Evolutionary conservation across 92 coral and sea anemone species (phyloP).

Genomic region (Hydrozoanthus gracilis): DNA sequence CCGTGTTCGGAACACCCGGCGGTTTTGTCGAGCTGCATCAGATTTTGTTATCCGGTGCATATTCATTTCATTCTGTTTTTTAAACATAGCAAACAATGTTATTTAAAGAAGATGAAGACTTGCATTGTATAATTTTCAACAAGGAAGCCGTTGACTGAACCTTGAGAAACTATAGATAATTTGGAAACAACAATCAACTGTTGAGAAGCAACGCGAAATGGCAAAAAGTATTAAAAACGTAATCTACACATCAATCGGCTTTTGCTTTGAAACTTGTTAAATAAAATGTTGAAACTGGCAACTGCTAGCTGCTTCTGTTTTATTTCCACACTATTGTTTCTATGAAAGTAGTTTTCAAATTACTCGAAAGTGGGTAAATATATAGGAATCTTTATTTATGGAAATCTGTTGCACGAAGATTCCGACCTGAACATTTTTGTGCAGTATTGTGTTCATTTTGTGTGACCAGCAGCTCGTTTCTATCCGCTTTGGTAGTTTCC

Average conservation of each 20-base stretch:
- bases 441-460: too few relatives aligned
- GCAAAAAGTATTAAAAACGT: not conserved
- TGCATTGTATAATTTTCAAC: slow-evolving; percentile 11
- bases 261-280: not conserved
- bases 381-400: slow-evolving; percentile 16
- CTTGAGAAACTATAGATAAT: slow-evolving; percentile 4
- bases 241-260: slow-evolving; percentile 1
- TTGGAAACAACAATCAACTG: slow-evolving; percentile 14
- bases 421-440: slow-evolving; percentile 36
- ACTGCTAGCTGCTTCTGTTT: slow-evolving; percentile 22
- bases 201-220: slow-evolving; percentile 22
- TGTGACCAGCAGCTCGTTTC: too few relatives aligned
- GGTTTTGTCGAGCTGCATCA: slow-evolving; percentile 6
- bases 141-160: slow-evolving; percentile 9
- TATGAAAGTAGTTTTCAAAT: slow-evolving; percentile 9
- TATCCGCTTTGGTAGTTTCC: too few relatives aligned
- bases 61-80: slow-evolving; percentile 1
- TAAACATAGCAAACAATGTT: not conserved
- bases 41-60: slow-evolving; percentile 10
- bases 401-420: slow-evolving; percentile 31
- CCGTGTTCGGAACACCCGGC: slow-evolving; percentile 19
- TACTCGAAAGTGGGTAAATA: not conserved
- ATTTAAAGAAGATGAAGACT: slow-evolving; percentile 20
- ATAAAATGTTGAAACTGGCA: slow-evolving; percentile 13
- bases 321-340: slow-evolving; percentile 20